Conservation (phyloP, 2,113 vertebrate genomes). For the Amia ocellicauda region DNA sequence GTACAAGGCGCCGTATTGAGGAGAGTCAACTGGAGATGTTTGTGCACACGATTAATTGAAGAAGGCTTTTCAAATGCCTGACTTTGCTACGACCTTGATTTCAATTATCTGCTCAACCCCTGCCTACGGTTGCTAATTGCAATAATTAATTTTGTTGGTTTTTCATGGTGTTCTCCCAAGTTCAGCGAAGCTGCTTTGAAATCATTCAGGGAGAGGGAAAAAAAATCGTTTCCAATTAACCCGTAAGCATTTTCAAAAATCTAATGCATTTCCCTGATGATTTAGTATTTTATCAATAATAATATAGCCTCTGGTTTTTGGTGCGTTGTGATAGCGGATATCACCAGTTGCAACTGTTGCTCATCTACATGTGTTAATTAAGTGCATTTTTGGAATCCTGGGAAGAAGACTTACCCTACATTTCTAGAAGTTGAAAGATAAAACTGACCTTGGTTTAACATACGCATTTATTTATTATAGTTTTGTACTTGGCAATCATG, state of each 20-base stretch:
- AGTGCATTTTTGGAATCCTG: too few relatives aligned
- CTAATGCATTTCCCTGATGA: too few relatives aligned
- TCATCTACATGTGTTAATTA: too few relatives aligned
- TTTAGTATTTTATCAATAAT: neutral
- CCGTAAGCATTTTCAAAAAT: too few relatives aligned
- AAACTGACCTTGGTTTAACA: too few relatives aligned
- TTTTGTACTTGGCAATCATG: too few relatives aligned
- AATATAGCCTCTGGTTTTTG: neutral
- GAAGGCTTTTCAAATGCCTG: constrained; percentile 8
- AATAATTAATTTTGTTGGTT: constrained; percentile 13
- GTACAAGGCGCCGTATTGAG: neutral
- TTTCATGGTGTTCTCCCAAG: neutral
- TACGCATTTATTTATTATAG: too few relatives aligned
- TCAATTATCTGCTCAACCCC: constrained; percentile 9
- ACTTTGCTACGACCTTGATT: constrained; percentile 9
- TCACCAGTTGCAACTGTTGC: too few relatives aligned
- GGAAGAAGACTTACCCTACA: too few relatives aligned
- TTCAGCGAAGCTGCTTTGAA: neutral
- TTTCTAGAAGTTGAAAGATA: too few relatives aligned
- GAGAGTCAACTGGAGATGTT: neutral
- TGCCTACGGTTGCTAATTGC: constrained; percentile 4
- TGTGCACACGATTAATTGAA: neutral
- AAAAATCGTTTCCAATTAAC: too few relatives aligned
- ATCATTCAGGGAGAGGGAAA: neutral
- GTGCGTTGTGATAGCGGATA: too few relatives aligned